Evolutionary conservation across 1,140 invertebrate genomes (phyloP).

Genomic region (Ceratosolen fusciceps): DNA sequence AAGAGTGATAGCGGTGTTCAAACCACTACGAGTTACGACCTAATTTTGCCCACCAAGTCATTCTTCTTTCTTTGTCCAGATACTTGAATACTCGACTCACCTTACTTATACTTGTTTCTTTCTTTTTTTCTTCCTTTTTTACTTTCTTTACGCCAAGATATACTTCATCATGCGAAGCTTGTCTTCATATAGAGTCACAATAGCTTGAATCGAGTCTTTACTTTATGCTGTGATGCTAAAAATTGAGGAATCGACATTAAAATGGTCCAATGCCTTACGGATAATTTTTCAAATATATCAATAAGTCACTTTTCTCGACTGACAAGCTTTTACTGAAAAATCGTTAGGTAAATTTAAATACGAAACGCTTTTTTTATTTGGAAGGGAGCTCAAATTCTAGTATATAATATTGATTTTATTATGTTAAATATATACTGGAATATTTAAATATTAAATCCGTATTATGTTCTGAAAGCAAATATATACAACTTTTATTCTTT

Average conservation of each 20-base stretch:
- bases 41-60: constrained; percentile 1
- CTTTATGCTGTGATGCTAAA: neutral
- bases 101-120: neutral
- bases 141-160: neutral
- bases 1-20: neutral
- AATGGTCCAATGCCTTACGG: neutral
- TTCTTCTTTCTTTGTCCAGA: neutral
- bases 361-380: neutral
- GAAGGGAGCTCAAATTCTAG: no score
- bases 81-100: neutral
- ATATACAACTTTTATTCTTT: no score
- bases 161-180: neutral
- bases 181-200: neutral
- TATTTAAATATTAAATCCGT: no score
- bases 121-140: no score
- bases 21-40: neutral
- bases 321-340: neutral
- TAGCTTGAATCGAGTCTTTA: neutral
- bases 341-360: neutral
- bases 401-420: no score
- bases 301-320: neutral
- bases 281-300: neutral
- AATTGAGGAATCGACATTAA: neutral
- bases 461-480: no score
- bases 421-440: no score